Base-by-base conservation (phyloP, 2,113 vertebrate species). In the Heterotis niloticus region DNA sequence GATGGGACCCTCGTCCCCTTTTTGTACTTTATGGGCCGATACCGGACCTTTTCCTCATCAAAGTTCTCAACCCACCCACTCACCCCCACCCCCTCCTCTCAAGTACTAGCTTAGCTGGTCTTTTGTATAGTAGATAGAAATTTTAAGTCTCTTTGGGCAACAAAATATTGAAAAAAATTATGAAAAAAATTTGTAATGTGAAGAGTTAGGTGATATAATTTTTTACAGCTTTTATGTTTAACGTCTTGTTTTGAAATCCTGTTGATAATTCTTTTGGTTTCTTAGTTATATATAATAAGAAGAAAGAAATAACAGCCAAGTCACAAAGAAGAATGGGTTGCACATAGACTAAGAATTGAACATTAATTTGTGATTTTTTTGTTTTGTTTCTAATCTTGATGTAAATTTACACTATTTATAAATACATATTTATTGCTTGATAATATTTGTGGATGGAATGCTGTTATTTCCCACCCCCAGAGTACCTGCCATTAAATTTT, bases 391-490 rank as follows among this genome's bases (percentile, higher is more conserved):
- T 94, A 98, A 95, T 97, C 94, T 95, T 94, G 95, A 95, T 98
- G 96, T 98, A 97, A 96, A 98, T 97, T 96, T 94, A 97, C 95
- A 96, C 95, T 98, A 98, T 99, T 98, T 98, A 98, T 99, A 98
- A 98, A 98, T 96, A 94, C 96, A 96, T 98, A 99, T 99, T 99
- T 99, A 99, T 99, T 99, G 96, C 95, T 97, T 97, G 96, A 94
- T 96, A 94, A 95, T 99, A 96, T 97, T 98, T 98, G 96, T 98
- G 93, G 93, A 98, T 98, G 94, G 95, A 98, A 98, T 98, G 95
- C 96, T 97, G 95, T 96, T 94, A 94, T 95, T 96, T 96, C 95
- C 96, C 7, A 4, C 34, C 34, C 34, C 94, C 93, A 96, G 95
- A 97, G 94, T 96, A 95, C 94, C 95, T 97, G 95, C 95, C 96